A percentile compares a stretch with the other conserved stretches of the same genome.
phyloP scores from a whole-genome alignment of 2,113 vertebrate genomes.

The Parus major region DNA sequence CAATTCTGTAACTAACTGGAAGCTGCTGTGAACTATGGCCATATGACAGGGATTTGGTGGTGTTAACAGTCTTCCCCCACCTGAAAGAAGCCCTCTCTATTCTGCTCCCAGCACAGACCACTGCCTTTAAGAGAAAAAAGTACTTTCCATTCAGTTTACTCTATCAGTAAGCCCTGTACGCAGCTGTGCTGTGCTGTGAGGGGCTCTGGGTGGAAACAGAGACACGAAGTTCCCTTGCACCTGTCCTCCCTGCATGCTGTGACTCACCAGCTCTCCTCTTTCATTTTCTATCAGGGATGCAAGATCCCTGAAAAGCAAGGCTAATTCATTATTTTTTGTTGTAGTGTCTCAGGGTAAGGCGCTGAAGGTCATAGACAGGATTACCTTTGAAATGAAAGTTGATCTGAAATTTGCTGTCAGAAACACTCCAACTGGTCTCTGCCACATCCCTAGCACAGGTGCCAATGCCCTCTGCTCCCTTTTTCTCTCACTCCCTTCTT shows the following conservation, averaged over 20 bases:
- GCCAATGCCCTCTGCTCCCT: fast-evolving
- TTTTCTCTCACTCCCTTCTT: background rate
- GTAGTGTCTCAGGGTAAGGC: background rate
- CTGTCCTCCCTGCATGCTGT: background rate
- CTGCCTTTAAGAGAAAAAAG: background rate
- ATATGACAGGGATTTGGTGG: background rate
- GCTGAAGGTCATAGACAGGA: background rate
- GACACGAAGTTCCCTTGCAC: background rate
- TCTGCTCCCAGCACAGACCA: background rate
- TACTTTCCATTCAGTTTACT: background rate
- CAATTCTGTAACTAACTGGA: background rate
- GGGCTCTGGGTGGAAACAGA: background rate
- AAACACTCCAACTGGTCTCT: background rate
- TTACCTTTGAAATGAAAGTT: background rate
- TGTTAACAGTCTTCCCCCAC: background rate
- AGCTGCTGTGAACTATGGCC: background rate
- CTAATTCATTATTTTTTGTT: background rate
- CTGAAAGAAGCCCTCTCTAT: background rate
- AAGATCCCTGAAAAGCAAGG: background rate
- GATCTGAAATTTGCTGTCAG: background rate
- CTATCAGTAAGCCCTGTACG: background rate
- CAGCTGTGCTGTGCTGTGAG: background rate
- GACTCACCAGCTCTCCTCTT: background rate
- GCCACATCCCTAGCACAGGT: background rate
- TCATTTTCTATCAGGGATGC: background rate